A percentile compares a stretch with the other conserved stretches of the same genome.
These are phyloP conservation scores for Bufo gargarizans DNA, from an alignment of 2,113 vertebrate species.

Conservation along the genomic window DNA sequence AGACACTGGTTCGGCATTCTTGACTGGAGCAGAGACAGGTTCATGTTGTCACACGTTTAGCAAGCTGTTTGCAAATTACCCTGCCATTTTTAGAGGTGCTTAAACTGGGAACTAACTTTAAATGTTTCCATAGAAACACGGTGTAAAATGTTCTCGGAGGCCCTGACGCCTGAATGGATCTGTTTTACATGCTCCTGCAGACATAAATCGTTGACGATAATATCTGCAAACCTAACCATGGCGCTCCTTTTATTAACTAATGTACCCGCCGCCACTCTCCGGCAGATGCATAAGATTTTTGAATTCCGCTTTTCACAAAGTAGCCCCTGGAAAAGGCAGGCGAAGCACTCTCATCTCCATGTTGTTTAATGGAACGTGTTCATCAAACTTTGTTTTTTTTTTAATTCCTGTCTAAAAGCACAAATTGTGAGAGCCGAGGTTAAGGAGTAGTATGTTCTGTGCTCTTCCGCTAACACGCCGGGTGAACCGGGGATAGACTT, in stretches of 20 bases:
- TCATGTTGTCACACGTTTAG: slow-evolving; percentile 32
- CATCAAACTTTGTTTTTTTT: not conserved
- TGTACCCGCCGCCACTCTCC: not conserved
- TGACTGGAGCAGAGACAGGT: not conserved
- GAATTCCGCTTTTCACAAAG: not conserved
- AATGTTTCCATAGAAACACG: slow-evolving; percentile 57
- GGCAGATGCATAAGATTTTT: too few species aligned
- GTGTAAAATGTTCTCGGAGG: slow-evolving; percentile 24
- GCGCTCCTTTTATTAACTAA: slow-evolving; percentile 4
- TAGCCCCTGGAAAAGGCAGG: not conserved
- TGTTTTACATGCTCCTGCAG: slow-evolving; percentile 39
- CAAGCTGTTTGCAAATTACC: slow-evolving; percentile 43
- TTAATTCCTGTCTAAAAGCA: not conserved
- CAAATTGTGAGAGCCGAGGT: not conserved
- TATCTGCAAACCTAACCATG: not conserved
- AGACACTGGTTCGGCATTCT: not conserved
- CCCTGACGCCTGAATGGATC: slow-evolving; percentile 26
- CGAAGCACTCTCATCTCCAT: not conserved
- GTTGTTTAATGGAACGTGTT: slow-evolving; percentile 1
- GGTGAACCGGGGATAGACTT: not conserved
- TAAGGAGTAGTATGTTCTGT: not conserved
- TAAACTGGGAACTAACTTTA: slow-evolving; percentile 57
- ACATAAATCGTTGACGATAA: slow-evolving; percentile 54
- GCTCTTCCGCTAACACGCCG: not conserved
- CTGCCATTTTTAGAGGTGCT: slow-evolving; percentile 46